A percentile compares a stretch with the other conserved stretches of the same genome.
These are phyloP conservation scores for Lampropteryx suffumata DNA, from an alignment of 2,888 invertebrate species.

Conservation along the genomic window DNA sequence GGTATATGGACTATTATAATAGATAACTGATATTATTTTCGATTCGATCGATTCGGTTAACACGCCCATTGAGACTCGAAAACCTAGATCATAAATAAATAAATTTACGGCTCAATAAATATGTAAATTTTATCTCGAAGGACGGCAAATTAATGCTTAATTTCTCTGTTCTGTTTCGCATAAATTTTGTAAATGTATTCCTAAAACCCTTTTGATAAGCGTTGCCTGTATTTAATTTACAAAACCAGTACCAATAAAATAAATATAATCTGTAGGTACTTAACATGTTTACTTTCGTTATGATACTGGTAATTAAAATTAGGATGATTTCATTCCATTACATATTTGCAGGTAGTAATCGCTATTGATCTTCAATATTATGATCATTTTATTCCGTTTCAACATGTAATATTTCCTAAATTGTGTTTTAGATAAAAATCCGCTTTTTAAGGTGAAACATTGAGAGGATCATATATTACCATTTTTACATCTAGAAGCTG, in stretches of 20 bases:
- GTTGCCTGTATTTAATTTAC: slow-evolving; percentile 50
- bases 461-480: no score
- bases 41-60: neutral
- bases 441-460: no score
- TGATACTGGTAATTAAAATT: slow-evolving; percentile 45
- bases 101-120: slow-evolving; percentile 66
- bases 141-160: slow-evolving; percentile 72
- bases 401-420: no score
- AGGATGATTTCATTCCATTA: slow-evolving; percentile 45
- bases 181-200: slow-evolving; percentile 69
- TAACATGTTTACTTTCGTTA: slow-evolving; percentile 41
- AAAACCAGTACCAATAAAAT: slow-evolving; percentile 49
- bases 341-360: slow-evolving; percentile 35
- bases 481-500: no score
- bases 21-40: neutral
- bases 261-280: slow-evolving; percentile 38
- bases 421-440: no score
- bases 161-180: slow-evolving; percentile 68
- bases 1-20: no score
- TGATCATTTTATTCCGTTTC: neutral
- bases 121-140: slow-evolving; percentile 66
- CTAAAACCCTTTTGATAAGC: slow-evolving; percentile 56
- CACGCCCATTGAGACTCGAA: slow-evolving; percentile 10
- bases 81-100: slow-evolving; percentile 61
- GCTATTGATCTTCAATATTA: slow-evolving; percentile 3